A percentile compares a stretch with the other conserved stretches of the same genome.
These are phyloP conservation scores for Carduelis carduelis DNA, from an alignment of 2,797 vertebrate species.

Conservation along the genomic window DNA sequence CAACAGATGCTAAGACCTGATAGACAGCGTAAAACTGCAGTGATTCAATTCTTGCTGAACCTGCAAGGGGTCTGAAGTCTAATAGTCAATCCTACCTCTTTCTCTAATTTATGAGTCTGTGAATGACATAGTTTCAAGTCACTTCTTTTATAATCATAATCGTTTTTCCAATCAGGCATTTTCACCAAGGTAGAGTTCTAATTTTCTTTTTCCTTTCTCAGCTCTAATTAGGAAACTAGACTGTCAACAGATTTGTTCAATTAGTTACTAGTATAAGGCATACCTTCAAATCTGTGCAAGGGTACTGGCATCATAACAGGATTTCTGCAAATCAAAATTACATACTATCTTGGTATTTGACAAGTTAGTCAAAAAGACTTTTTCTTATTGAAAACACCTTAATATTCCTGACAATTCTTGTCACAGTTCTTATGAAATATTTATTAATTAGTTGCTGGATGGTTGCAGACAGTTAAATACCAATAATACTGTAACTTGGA, in stretches of 20 bases:
- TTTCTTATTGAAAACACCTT: not conserved
- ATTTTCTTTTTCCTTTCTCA: not conserved
- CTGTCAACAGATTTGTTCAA: not conserved
- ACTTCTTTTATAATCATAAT: not conserved
- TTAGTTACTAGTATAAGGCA: not conserved
- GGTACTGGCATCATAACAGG: not conserved
- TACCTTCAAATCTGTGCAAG: not conserved
- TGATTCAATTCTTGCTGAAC: not conserved
- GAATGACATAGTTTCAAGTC: not conserved
- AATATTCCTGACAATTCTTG: not conserved
- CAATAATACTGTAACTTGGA: not conserved
- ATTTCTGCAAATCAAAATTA: not conserved
- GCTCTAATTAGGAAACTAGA: not conserved
- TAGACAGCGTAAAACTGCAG: not conserved
- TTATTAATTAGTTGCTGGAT: not conserved
- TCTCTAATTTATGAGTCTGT: not conserved
- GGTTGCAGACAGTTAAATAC: not conserved
- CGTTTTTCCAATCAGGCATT: not conserved
- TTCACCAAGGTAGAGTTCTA: not conserved
- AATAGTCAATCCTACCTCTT: not conserved
- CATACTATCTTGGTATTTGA: not conserved
- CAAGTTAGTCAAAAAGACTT: not conserved
- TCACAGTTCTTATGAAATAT: not conserved
- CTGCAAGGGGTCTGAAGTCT: not conserved
- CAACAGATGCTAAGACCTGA: not conserved